Base-by-base conservation (phyloP, 1,140 invertebrate genomes). In the Leptestheria dahalacensis region DNA sequence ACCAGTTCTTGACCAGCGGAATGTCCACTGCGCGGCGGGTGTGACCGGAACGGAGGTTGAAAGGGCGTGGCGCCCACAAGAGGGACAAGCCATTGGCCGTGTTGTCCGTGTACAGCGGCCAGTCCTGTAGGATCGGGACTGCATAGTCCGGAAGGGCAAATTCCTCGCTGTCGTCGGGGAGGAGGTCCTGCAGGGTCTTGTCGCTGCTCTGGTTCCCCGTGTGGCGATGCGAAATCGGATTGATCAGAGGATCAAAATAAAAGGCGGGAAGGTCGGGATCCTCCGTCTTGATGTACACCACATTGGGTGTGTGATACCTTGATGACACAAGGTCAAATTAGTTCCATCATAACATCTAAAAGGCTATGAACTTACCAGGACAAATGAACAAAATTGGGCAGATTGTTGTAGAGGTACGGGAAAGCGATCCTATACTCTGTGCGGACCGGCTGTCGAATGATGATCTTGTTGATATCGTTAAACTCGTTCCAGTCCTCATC, bases 401-500 rank as follows among this genome's bases (percentile, higher is more conserved):
- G 83, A 69, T 97, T 99, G 72, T 99, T 99, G 73, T 98, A 99
- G 55, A 99, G 76, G 73, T 97, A 99, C 2, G 97, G 96, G 75
- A 99, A 99, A 2, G 96, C 96, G 70, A 99, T 99, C 62, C 96
- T 81, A 72, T 99, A 99, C 75, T 99, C 97, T 4, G 97, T 99
- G 61, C 97, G 80, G 64, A 99, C 91, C 26, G 95, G 95, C 69
- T 99, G 95, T 26, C 97, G 76, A 67, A 99, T 99, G 59, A 99
- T 99, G 64, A 99, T 97, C 73, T 99, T 99, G 69, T 99, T 99
- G 56, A 99, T 99, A 70, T 99, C 97, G 77, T 99, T 99, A 68
- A 99, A 99, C 74, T 99, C 97, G 77, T 99, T 99, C 97, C 97
- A 99, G 74, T 99, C 97, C 78, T 99, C 97, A 77, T 99, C 97